phyloP scores from a whole-genome alignment of 1,140 invertebrate species.

The Lerema accius region DNA sequence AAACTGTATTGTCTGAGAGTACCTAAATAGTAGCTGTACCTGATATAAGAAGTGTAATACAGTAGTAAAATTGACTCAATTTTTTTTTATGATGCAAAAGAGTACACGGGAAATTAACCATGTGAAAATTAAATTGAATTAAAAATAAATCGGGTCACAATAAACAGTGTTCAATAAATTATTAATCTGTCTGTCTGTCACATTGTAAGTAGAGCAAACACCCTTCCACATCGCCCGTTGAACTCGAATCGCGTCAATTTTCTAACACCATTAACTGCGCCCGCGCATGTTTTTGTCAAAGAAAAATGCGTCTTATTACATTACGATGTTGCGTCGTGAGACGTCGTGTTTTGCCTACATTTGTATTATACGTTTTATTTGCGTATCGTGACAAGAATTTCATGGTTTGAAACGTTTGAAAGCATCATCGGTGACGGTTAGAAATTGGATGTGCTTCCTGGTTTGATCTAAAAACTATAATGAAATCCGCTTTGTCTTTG shows the following conservation, averaged over 20 bases:
- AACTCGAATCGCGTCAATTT: constrained; percentile 65
- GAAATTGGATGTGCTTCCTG: constrained; percentile 17
- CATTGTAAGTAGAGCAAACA: constrained; percentile 43
- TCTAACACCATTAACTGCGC: constrained; percentile 72
- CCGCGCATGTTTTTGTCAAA: constrained; percentile 65
- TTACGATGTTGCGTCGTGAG: constrained; percentile 51
- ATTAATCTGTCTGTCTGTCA: no score
- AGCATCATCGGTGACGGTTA: constrained; percentile 16
- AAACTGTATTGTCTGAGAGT: no score
- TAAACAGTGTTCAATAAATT: no score
- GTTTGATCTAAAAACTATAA: no score
- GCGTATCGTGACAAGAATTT: constrained; percentile 25
- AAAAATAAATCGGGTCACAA: no score
- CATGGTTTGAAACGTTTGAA: constrained; percentile 26
- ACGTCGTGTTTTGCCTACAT: constrained; percentile 61
- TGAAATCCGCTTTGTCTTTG: no score
- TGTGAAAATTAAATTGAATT: no score
- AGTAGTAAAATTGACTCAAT: no score
- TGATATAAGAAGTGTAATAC: no score
- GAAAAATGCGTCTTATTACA: constrained; percentile 79
- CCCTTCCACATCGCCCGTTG: constrained; percentile 11
- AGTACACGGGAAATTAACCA: no score
- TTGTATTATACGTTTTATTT: constrained; percentile 43
- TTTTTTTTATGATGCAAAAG: no score
- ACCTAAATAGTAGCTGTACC: no score